Base-by-base conservation (phyloP, 1,140 invertebrate species). In the Cepaea nemoralis region DNA sequence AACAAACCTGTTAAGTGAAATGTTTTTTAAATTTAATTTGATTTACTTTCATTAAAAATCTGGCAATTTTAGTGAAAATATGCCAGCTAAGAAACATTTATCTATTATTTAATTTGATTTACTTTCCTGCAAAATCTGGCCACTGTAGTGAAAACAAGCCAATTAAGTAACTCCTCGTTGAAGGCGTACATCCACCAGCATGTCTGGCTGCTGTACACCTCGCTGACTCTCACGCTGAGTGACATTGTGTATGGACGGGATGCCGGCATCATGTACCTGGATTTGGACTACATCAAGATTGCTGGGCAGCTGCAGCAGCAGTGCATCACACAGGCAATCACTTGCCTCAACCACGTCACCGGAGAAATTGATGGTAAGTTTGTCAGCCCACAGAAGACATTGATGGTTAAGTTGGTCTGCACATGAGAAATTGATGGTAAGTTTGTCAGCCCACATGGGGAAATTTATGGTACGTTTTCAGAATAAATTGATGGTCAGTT, bases 141-240 rank as follows among this genome's bases (percentile, higher is more conserved):
- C 19, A 75, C 83, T 85, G 6, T 86, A 91, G 90, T 90, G 77
- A 88, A 85, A 59, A 88, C 86, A 40, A 86, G 85, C 12, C 87
- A 88, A 73, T 82, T 87, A 19, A 85, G 85, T 22, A 88, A 89
- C 82, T 88, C 87, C 0, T 78, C 87, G 45, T 86, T 91, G 39
- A 86, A 89, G 81, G 88, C 89, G 0, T 91, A 91, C 86, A 90
- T 91, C 40, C 91, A 91, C 83, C 88, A 91, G 76, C 90, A 91
- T 83, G 86, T 89, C 0, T 91, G 91, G 91, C 85, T 91, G 37
- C 80, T 89, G 82, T 91, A 89, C 85, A 87, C 87, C 0, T 86
- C 89, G 0, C 85, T 91, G 40, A 83, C 89, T 35, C 83, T 91
- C 39, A 83, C 86, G 0, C 85, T 90, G 69, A 88, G 88, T 0